Evolutionary conservation across 2,888 invertebrate genomes (phyloP), one percentile per base, ranked within the genome.

Genomic region (Mactromeris polynyma): DNA sequence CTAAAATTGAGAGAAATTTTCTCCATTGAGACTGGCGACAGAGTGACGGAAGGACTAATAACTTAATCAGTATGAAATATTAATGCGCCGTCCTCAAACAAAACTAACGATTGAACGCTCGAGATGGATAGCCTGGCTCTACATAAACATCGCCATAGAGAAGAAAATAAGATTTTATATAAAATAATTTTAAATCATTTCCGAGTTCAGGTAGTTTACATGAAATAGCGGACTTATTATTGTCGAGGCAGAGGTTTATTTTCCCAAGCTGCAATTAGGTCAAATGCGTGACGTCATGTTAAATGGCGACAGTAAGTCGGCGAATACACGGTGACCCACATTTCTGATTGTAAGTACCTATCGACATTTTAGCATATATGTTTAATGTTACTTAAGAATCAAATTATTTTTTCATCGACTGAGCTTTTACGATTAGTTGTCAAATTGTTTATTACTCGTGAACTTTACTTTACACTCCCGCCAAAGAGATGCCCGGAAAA

Each of bases 21-120:
- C 89, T 88, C 92, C 94, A 94, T 94, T 94, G 94, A 94, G 93
- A 91, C 93, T 95, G 96, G 96, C 95, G 95, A 95, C 96, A 95
- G 95, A 93, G 92, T 93, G 95, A 95, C 95, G 94, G 95, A 94
- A 94, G 94, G 92, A 94, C 93, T 91, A 90, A 89, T 94, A 90
- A 94, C 94, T 89, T 85, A 89, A 90, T 87, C 86, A 54, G 82
- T 83, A 90, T 81, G 77, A 78, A 40, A 82, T 82, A 82, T 87
- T 83, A 73, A 42, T 82, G 78, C 86, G 81, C 86, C 42, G 40
- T 80, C 73, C 31, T 36, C 31, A 73, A 36, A 73, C 14, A 33
- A 87, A 89, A 79, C n/a, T 26, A 79, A 19, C 79, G 6, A 40
- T 3, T 79, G 26, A 79, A 79, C 21, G 79, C 26, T 26, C 42